A percentile compares a stretch with the other conserved stretches of the same genome.
Evolutionary conservation across 1,140 invertebrate species (phyloP).

Genomic region (Vanessa tameamea): DNA sequence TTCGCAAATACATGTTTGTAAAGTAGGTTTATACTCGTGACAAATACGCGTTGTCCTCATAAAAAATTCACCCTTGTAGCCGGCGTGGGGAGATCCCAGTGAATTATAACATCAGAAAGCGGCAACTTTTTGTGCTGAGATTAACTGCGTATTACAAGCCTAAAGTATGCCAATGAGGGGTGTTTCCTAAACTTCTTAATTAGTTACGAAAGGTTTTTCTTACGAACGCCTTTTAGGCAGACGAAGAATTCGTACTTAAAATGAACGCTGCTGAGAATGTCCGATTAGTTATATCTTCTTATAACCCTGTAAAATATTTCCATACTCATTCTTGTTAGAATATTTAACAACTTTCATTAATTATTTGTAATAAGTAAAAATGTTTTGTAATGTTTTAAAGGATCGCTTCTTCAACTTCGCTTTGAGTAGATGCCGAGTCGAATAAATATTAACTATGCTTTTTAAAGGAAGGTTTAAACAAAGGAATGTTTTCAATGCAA

Average conservation of each 20-base stretch:
- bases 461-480: slow-evolving; percentile 1
- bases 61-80: slow-evolving; percentile 71
- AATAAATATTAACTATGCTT: slow-evolving; percentile 5
- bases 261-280: slow-evolving; percentile 18
- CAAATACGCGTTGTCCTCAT: slow-evolving; percentile 63
- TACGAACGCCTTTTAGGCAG: slow-evolving; percentile 46
- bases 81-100: slow-evolving; percentile 52
- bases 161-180: slow-evolving; percentile 71
- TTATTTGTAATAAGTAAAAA: neutral
- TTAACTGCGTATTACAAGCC: slow-evolving; percentile 73
- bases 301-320: slow-evolving; percentile 27
- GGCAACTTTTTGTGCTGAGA: slow-evolving; percentile 67
- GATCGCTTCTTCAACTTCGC: neutral
- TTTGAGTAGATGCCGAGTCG: neutral
- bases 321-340: slow-evolving; percentile 2
- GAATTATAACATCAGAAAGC: slow-evolving; percentile 70
- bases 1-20: slow-evolving; percentile 26
- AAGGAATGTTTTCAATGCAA: slow-evolving; percentile 12
- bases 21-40: slow-evolving; percentile 47
- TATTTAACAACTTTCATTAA: neutral
- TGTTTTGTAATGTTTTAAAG: neutral
- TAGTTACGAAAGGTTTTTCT: slow-evolving; percentile 61
- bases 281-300: slow-evolving; percentile 17
- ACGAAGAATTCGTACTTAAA: slow-evolving; percentile 29
- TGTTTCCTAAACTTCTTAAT: slow-evolving; percentile 67